These are phyloP conservation scores for Lasioglossum vierecki DNA, from an alignment of 2,888 invertebrate species.

Conservation along the genomic window DNA sequence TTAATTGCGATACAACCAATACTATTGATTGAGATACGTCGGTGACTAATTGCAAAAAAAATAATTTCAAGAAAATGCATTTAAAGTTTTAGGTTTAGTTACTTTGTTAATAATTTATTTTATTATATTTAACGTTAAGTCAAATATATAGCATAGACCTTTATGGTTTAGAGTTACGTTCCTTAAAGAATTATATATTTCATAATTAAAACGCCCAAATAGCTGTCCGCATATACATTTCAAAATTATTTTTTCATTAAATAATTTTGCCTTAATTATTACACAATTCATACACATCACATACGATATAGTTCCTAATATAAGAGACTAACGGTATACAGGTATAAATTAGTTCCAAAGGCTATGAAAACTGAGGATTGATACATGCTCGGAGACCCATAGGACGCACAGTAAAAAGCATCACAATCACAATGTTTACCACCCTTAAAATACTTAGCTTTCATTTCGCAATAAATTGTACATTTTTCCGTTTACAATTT, in stretches of 20 bases:
- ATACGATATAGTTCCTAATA: background rate
- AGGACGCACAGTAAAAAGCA: no score
- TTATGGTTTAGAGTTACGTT: no score
- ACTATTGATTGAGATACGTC: background rate
- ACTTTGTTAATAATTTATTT: background rate
- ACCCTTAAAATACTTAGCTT: background rate
- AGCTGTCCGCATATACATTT: background rate
- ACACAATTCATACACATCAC: background rate
- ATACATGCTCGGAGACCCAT: background rate
- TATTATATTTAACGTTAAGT: background rate
- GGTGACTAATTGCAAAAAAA: background rate
- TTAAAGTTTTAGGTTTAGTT: background rate
- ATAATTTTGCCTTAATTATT: background rate
- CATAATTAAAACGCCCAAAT: background rate
- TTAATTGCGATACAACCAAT: no score
- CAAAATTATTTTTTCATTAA: background rate
- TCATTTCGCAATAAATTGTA: background rate
- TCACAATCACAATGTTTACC: background rate
- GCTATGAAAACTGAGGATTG: background rate
- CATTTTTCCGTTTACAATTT: background rate
- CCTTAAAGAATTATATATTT: no score
- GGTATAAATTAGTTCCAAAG: background rate
- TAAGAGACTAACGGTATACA: background rate
- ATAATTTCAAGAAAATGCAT: background rate
- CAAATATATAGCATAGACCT: no score